Evolutionary conservation across 2,113 vertebrate genomes (phyloP).

Genomic region (Scomber colias): DNA sequence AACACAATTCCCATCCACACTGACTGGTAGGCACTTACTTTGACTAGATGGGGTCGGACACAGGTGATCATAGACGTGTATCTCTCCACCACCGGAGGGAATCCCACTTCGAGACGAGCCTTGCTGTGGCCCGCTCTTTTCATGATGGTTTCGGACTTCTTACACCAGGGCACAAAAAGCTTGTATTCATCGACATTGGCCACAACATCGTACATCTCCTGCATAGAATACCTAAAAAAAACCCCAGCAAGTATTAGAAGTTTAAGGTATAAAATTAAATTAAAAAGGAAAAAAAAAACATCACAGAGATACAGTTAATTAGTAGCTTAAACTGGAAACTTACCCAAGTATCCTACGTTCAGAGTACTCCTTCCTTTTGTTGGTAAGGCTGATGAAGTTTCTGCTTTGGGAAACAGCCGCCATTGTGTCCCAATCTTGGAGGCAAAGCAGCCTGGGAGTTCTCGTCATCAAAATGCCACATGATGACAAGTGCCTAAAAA

Average conservation of each 20-base stretch:
- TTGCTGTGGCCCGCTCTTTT: slow-evolving; percentile 90
- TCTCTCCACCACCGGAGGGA: slow-evolving; percentile 91
- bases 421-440: slow-evolving; percentile 72
- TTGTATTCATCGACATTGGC: slow-evolving; percentile 96
- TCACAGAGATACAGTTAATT: background rate
- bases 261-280: background rate
- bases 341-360: slow-evolving; percentile 95
- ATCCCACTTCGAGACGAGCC: slow-evolving; percentile 94
- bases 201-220: slow-evolving; percentile 96
- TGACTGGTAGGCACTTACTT: slow-evolving; percentile 83
- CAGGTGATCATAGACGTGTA: slow-evolving; percentile 94
- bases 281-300: background rate
- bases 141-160: slow-evolving; percentile 91
- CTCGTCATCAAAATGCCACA: slow-evolving; percentile 86
- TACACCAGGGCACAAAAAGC: slow-evolving; percentile 95
- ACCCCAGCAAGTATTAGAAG: background rate
- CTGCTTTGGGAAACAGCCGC: slow-evolving; percentile 76
- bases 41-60: slow-evolving; percentile 94
- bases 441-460: slow-evolving; percentile 68
- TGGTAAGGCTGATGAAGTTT: slow-evolving; percentile 91
- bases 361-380: slow-evolving; percentile 94
- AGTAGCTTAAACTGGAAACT: slow-evolving; percentile 23
- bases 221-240: slow-evolving; percentile 91
- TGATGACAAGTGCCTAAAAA: slow-evolving; percentile 84
- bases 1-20: background rate